Conservation (phyloP, 2,113 vertebrate genomes). For the Oenanthe oenanthe region DNA sequence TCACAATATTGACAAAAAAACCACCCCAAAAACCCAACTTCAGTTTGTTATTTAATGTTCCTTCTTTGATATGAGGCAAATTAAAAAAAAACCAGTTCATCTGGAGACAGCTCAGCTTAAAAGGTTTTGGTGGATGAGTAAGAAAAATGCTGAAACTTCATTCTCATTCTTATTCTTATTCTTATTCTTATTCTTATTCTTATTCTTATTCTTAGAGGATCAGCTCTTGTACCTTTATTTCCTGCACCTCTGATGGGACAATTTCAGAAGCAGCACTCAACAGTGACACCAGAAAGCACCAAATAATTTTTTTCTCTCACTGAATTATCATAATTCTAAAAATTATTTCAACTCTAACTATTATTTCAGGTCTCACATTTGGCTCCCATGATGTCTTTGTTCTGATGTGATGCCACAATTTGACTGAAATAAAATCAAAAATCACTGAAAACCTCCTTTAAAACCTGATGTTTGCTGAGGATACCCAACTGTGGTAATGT, state of each 20-base stretch:
- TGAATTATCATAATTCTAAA: accelerated
- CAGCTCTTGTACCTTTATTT: neutral
- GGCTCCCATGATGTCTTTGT: neutral
- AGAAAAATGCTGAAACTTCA: neutral
- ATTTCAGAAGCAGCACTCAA: neutral
- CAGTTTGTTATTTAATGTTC: neutral
- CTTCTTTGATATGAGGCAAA: neutral
- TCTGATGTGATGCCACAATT: accelerated
- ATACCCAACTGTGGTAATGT: accelerated
- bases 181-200: neutral
- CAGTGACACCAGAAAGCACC: neutral
- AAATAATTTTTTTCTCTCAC: neutral
- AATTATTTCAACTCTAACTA: neutral
- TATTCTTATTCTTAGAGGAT: neutral
- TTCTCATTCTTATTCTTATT: neutral
- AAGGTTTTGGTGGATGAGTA: neutral
- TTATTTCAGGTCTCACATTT: neutral
- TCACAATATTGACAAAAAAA: neutral
- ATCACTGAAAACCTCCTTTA: neutral
- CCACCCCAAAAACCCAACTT: accelerated
- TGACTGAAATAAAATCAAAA: accelerated
- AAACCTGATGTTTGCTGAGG: neutral
- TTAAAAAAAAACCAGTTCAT: neutral
- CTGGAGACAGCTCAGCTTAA: neutral
- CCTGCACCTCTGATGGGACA: neutral